Conservation (phyloP, 2,113 vertebrate genomes). For the Stigmatopora nigra region DNA sequence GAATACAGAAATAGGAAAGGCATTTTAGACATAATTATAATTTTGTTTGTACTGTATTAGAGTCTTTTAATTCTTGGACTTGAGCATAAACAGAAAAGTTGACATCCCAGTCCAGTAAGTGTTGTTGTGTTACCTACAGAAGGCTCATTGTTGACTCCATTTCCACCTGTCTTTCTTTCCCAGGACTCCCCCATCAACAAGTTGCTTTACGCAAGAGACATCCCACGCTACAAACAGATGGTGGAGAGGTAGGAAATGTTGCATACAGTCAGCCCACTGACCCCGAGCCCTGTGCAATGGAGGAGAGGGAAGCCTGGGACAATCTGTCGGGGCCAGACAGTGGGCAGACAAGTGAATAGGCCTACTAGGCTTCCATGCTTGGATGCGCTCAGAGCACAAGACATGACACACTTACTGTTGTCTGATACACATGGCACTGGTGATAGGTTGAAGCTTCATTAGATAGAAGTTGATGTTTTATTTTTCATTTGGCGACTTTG, state of each 20-base stretch:
- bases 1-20: too few species aligned
- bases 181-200: constrained; percentile 76
- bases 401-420: constrained; percentile 36
- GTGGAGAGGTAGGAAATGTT: constrained; percentile 69
- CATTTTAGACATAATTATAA: too few species aligned
- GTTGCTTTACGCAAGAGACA: constrained; percentile 72
- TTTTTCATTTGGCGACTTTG: constrained; percentile 2
- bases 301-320: constrained; percentile 15
- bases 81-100: background rate
- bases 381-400: constrained; percentile 43
- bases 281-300: constrained; percentile 22
- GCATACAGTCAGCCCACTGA: constrained; percentile 35
- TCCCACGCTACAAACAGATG: constrained; percentile 76
- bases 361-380: constrained; percentile 46
- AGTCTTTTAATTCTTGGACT: background rate
- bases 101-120: background rate
- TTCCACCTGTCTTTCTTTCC: constrained; percentile 19
- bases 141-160: background rate
- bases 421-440: constrained; percentile 28
- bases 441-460: constrained; percentile 16
- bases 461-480: background rate
- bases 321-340: constrained; percentile 53
- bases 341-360: constrained; percentile 40
- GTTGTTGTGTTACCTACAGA: background rate
- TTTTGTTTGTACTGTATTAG: background rate